Evolutionary conservation across 2,113 vertebrate species (phyloP), one percentile per base, ranked within the genome.

Genomic region (Sphaerodactylus townsendi): DNA sequence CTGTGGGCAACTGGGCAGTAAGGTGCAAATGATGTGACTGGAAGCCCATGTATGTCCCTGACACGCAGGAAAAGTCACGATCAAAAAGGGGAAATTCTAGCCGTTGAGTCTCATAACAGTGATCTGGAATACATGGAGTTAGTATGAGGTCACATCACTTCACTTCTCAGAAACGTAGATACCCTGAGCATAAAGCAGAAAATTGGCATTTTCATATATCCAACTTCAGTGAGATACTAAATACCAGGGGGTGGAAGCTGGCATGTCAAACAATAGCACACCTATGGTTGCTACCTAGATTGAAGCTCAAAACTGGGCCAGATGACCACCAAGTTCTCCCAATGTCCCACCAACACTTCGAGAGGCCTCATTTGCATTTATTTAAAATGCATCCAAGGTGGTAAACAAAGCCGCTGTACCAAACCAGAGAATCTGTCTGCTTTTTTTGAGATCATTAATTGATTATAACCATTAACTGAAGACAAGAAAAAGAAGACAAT

Each of bases 401-500:
- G 4, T 19, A 85, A 53, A 73, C 59, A 7, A 17, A 11, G 44
- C 28, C 21, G n/a, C 10, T 1, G 33, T 71, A 39, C 14, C 69
- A 73, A 30, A 48, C 69, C 4, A 87, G 64, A 39, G 80, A 44
- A 76, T 71, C 80, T 82, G 8, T 88, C 77, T 59, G n/a, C 1
- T 23, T 17, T 1, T 77, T 86, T 77, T 72, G 82, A 28, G 33
- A 30, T 1, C 7, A 33, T 78, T 90, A 35, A 0, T 73, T 88
- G 80, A 33, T 70, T 10, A 73, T 25, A 86, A 4, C 1, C 41
- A 75, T 41, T 74, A 46, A 64, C 7, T 8, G 17, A 70, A 5
- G 71, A 86, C 80, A 23, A 68, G 2, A 62, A 37, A 62, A 87
- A 25, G 37, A 41, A 10, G 11, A 48, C 19, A 39, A 83, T 3